These are phyloP conservation scores for Sebastes umbrosus DNA, from an alignment of 2,797 vertebrate species.

Conservation along the genomic window DNA sequence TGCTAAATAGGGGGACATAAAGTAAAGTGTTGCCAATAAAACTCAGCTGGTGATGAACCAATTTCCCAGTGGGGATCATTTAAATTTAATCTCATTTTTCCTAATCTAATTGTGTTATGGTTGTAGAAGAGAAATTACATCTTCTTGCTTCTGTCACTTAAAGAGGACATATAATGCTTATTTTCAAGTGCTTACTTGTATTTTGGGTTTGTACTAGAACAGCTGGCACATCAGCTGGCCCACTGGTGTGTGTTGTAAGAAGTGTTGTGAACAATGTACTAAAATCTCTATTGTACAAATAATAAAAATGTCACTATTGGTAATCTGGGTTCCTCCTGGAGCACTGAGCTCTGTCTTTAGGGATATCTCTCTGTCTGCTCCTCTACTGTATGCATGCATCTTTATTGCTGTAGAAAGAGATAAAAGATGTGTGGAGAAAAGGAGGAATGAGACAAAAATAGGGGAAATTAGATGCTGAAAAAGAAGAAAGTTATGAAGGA, in stretches of 20 bases:
- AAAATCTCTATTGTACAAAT: constrained; percentile 92
- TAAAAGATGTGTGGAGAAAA: neutral
- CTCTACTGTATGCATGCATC: neutral
- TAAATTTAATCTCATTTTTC: neutral
- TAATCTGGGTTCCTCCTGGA: constrained; percentile 76
- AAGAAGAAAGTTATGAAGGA: neutral
- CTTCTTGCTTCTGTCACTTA: neutral
- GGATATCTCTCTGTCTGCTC: neutral
- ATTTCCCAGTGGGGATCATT: neutral
- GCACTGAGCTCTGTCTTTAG: constrained; percentile 47
- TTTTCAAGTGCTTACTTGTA: too few relatives aligned
- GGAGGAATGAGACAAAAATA: too few relatives aligned
- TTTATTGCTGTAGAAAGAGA: neutral
- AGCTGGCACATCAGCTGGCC: too few relatives aligned
- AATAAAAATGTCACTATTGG: constrained; percentile 98
- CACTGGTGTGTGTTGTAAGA: constrained; percentile 83
- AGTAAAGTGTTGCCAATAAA: neutral
- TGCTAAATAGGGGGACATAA: neutral
- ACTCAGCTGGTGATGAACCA: neutral
- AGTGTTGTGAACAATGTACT: constrained; percentile 99
- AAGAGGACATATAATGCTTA: too few relatives aligned
- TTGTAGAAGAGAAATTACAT: neutral
- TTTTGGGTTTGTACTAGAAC: too few relatives aligned
- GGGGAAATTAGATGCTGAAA: neutral
- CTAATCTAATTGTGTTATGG: neutral